phyloP scores from a whole-genome alignment of 2,797 vertebrate genomes.

The Dendrocincla fuliginosa region DNA sequence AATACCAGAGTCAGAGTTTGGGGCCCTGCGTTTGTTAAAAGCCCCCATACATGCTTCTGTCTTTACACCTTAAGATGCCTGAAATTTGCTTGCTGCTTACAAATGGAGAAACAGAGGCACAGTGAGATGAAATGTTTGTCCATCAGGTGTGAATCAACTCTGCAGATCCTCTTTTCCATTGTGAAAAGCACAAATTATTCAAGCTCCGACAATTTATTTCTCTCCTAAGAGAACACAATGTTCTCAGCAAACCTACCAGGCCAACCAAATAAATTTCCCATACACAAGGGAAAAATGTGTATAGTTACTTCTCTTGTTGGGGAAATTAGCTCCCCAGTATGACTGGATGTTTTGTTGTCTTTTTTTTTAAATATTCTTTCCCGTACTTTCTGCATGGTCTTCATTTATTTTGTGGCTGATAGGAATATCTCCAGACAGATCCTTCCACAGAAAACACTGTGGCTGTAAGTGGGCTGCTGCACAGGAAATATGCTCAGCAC shows the following conservation, averaged over 20 bases:
- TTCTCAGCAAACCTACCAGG: not conserved
- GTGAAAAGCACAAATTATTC: not conserved
- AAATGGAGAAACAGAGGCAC: not conserved
- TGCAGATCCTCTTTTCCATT: not conserved
- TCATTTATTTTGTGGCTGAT: not conserved
- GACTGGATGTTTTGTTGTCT: not conserved
- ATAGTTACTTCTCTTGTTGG: not conserved
- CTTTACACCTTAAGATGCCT: not conserved
- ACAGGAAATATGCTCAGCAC: not conserved
- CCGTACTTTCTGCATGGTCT: not conserved
- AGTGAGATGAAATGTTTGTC: not conserved
- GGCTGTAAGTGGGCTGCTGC: not conserved
- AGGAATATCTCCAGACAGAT: not conserved
- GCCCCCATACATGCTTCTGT: not conserved
- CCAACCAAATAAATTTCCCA: conserved; percentile 11
- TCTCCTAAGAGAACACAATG: not conserved
- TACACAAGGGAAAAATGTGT: not conserved
- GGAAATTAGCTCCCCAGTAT: not conserved
- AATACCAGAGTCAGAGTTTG: not conserved
- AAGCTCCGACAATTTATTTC: not conserved
- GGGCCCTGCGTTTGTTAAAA: not conserved
- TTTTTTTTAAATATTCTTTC: not conserved
- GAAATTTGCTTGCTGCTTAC: not conserved
- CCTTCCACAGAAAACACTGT: not conserved
- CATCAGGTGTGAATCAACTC: not conserved